These are phyloP conservation scores for Microctenopoma steveboyesi DNA, from an alignment of 2,797 vertebrate genomes.

Conservation along the genomic window DNA sequence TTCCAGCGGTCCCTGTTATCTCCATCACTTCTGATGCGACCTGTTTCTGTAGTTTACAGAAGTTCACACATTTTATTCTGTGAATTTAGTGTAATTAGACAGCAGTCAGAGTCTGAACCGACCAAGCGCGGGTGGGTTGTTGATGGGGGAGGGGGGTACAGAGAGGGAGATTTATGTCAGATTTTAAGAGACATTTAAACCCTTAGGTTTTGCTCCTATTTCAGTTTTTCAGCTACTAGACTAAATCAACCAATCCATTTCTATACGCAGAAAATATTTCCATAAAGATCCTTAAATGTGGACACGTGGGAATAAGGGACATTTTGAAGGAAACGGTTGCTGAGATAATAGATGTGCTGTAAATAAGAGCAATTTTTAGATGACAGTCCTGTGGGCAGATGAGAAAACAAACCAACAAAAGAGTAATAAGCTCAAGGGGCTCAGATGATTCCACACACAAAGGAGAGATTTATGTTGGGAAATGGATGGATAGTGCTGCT, in stretches of 20 bases:
- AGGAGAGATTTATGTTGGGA: neutral
- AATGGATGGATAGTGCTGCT: constrained; percentile 17
- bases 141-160: constrained; percentile 21
- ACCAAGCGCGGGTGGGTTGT: constrained; percentile 19
- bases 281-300: constrained; percentile 15
- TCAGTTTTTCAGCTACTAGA: constrained; percentile 14
- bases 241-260: constrained; percentile 12
- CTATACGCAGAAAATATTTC: constrained; percentile 17
- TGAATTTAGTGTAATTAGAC: constrained; percentile 17
- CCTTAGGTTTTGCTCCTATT: constrained; percentile 47
- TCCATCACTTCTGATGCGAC: neutral
- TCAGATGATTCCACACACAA: constrained; percentile 21
- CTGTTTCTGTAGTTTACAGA: constrained; percentile 19
- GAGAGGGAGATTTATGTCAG: constrained; percentile 35
- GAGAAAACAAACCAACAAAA: neutral
- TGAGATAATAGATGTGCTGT: constrained; percentile 1
- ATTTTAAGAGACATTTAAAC: constrained; percentile 49
- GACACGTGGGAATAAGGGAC: neutral
- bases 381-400: neutral
- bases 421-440: constrained; percentile 20
- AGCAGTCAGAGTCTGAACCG: constrained; percentile 35
- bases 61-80: constrained; percentile 13
- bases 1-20: no score
- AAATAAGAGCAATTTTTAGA: constrained; percentile 17
- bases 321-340: neutral